Conservation (phyloP, 2,888 invertebrate species). For the Lagria hirta region DNA sequence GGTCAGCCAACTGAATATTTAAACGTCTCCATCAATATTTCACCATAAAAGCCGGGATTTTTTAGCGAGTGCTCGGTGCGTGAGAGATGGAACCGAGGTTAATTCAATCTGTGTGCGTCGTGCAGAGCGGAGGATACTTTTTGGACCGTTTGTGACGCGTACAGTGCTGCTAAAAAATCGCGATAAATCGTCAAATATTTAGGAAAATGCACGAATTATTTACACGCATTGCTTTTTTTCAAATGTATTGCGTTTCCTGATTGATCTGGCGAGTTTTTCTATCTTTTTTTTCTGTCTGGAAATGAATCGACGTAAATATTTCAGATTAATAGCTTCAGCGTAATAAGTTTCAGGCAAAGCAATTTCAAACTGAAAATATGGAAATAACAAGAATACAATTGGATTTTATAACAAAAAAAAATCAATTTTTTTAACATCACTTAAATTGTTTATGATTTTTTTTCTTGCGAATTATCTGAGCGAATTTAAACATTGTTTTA, state of each 20-base stretch:
- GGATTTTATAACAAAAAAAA: constrained; percentile 25
- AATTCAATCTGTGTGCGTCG: constrained; percentile 46
- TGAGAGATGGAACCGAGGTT: constrained; percentile 41
- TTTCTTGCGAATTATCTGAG: too few relatives aligned
- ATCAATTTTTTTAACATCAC: constrained; percentile 11
- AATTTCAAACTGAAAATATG: constrained; percentile 35
- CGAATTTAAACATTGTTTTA: too few relatives aligned
- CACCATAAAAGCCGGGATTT: constrained; percentile 42
- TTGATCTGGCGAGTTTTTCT: constrained; percentile 37
- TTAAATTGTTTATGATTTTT: too few relatives aligned
- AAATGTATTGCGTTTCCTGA: constrained; percentile 40
- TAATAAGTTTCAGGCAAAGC: constrained; percentile 37
- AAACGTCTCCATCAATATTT: constrained; percentile 48
- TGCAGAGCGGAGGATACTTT: constrained; percentile 38
- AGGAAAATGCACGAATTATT: constrained; percentile 41
- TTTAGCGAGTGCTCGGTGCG: constrained; percentile 38
- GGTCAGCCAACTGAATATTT: constrained; percentile 49
- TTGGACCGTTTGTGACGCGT: constrained; percentile 44
- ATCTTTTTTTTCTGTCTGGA: constrained; percentile 37
- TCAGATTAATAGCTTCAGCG: constrained; percentile 41
- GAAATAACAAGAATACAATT: constrained; percentile 41
- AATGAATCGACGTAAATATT: constrained; percentile 44
- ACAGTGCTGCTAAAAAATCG: constrained; percentile 40
- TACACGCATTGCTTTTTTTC: constrained; percentile 40
- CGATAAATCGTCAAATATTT: constrained; percentile 47